Evolutionary conservation across 92 coral and sea anemone genomes (phyloP), one percentile per base, ranked within the genome.

Genomic region (Zoanthus sansibaricus): DNA sequence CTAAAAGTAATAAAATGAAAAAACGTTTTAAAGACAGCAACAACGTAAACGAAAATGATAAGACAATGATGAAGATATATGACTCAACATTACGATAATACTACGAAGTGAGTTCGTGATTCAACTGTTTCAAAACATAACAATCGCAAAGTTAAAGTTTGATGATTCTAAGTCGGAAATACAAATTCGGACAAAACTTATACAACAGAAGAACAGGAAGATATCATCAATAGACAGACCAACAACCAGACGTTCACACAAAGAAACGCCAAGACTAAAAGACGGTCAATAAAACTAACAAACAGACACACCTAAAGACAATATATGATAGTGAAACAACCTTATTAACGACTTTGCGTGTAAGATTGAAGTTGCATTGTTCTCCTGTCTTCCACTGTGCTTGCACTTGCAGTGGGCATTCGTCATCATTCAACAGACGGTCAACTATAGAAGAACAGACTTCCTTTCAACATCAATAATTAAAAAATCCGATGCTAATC

Each of bases 351-450:
- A 83, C 72, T 82, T 86, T 76, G 64, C 92, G 79, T 1, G 98
- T 90, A 32, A 95, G 91, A 56, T 91, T 90, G 14, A 95, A 95
- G 59, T 88, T 78, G 75, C 90, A 80, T 69, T 91, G 94, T 18
- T 95, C 94, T 46, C 92, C 95, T 0, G 92, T 74, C 73, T 91
- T 86, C 98, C 98, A 95, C 9, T 83, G 87, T 25, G 94, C 86
- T 62, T 95, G 98, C 15, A 95, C 87, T 18, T 95, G 89, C 46
- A 95, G 86, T 16, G 98, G 98, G 44, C 91, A 93, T 66, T 95
- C 98, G 48, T 87, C 84, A 13, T 90, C 93, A 12, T 76, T 89
- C 49, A 95, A 33, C 30, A 95, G 88, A 12, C 98, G 94, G 66
- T 94, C 95, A 79, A 89, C 98, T 95, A 82, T 6, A 82, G 76